Conservation (phyloP, 2,113 vertebrate genomes). For the Stigmatopora argus region DNA sequence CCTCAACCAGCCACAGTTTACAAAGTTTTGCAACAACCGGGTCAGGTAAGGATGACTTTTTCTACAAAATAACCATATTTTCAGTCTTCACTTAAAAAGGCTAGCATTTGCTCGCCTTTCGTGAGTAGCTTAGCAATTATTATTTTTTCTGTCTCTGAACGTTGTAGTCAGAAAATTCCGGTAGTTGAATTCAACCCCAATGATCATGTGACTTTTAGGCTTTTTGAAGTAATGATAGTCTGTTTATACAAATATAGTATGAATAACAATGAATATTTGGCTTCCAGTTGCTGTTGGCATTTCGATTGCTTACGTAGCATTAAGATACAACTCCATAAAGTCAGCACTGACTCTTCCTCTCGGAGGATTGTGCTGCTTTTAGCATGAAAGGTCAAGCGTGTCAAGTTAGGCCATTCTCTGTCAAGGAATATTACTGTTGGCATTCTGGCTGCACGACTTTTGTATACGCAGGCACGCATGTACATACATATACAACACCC, state of each 20-base stretch:
- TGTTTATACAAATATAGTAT: neutral
- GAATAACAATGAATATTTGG: neutral
- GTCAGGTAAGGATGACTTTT: constrained; percentile 78
- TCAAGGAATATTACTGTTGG: constrained; percentile 54
- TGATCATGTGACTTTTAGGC: neutral
- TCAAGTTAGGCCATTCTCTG: constrained; percentile 39
- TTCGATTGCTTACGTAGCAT: neutral
- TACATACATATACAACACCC: neutral
- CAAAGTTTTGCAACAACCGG: constrained; percentile 92
- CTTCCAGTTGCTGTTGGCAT: neutral
- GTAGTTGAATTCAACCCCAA: neutral
- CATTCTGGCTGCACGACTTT: constrained; percentile 48
- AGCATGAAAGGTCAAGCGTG: constrained; percentile 52
- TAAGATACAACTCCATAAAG: neutral
- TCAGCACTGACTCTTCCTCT: constrained; percentile 14
- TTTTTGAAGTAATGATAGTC: neutral
- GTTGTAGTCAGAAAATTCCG: no score
- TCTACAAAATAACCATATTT: neutral
- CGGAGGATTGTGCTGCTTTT: constrained; percentile 33
- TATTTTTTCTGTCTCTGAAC: neutral
- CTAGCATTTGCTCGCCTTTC: neutral
- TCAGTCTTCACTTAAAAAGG: neutral
- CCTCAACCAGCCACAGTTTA: constrained; percentile 91
- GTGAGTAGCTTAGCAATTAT: neutral
- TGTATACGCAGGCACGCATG: constrained; percentile 17